Evolutionary conservation across 2,888 invertebrate genomes (phyloP), one percentile per base, ranked within the genome.

Genomic region (Sphaerophoria rueppellii): DNA sequence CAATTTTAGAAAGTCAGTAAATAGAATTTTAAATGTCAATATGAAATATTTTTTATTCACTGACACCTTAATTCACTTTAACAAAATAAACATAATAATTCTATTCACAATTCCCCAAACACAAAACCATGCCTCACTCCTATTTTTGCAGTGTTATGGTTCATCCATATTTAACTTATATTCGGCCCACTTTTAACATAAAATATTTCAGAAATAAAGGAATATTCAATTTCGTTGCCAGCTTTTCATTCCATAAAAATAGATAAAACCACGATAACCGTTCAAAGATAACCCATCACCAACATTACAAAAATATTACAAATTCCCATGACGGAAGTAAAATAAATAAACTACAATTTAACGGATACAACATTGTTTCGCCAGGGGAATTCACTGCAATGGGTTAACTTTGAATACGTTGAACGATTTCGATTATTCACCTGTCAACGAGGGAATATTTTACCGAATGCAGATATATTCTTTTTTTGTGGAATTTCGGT

Each of bases 291-390:
- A 65, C 34, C 35, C 52, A 24, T 52, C 24, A 58, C 48, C 50
- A 58, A 34, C 40, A 63, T 63, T 67, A 48, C 43, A 14, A n/a
- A 4, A 55, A 55, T 34, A 57, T 24, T 58, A 63, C 67, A 75
- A 69, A 69, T 58, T 76, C 52, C 70, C 37, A 65, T 55, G 55
- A 40, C 32, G 46, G 55, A 60, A 61, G 75, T 74, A 65, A 81
- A 81, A 63, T 34, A 55, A 40, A 82, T 73, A 71, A 83, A 79
- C 79, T 74, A 74, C 79, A 79, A 61, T 67, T 83, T 79, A 24
- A 75, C 58, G 75, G 24, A 24, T 24, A 60, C 75, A 71, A 75
- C 79, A 83, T 79, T 83, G 82, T 83, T 79, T 67, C 75, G 71
- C 65, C 6, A 6, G 43, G 35, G 40, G 79, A 79, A 83, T 71